A percentile compares a stretch with the other conserved stretches of the same genome.
Conservation (phyloP, 1,140 invertebrate species). For the Linepithema humile region DNA sequence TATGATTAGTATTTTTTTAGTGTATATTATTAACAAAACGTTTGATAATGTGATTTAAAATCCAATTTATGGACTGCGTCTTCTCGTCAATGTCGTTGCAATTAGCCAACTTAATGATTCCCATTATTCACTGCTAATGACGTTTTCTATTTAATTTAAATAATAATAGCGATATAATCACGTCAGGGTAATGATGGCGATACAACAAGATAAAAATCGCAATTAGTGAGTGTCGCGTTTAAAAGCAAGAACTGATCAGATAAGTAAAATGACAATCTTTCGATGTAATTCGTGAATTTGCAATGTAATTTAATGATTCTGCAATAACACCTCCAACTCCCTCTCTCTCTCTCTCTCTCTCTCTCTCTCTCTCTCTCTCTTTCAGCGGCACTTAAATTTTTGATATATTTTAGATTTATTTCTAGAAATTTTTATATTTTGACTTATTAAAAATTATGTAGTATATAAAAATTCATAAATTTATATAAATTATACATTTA, state of each 20-base stretch:
- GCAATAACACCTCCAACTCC: background rate
- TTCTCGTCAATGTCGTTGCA: background rate
- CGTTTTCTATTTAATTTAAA: background rate
- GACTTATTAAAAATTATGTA: no score
- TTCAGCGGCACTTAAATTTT: no score
- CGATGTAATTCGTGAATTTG: background rate
- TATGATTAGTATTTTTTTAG: background rate
- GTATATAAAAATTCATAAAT: no score
- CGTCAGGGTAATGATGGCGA: conserved; percentile 7
- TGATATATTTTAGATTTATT: no score
- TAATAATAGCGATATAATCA: conserved; percentile 11
- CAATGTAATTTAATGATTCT: conserved; percentile 30
- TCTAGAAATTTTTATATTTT: no score
- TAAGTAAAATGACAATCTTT: conserved; percentile 22
- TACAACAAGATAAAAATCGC: conserved; percentile 13
- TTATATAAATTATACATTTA: no score
- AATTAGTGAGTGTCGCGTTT: conserved; percentile 31
- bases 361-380: no score
- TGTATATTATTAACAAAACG: background rate
- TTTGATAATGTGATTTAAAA: background rate
- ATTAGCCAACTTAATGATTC: background rate
- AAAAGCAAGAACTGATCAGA: background rate
- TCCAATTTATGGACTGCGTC: background rate
- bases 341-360: no score
- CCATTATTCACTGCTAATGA: background rate